phyloP scores from a whole-genome alignment of 2,113 vertebrate species.

The Phrynosoma platyrhinos region DNA sequence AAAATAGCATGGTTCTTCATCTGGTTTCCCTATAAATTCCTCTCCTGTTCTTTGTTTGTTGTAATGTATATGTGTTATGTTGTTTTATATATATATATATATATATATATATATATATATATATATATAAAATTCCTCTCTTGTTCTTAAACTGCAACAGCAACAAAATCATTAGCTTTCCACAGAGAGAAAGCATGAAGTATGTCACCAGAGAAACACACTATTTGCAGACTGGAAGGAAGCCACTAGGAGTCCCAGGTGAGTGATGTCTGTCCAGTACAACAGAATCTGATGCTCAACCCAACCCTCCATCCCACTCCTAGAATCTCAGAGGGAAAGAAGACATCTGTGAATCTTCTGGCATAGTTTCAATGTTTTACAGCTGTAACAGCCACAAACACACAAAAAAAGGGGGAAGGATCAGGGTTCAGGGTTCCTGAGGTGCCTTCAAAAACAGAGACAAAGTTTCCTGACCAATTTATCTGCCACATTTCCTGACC shows the following conservation, averaged over 20 bases:
- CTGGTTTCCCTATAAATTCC: constrained; percentile 56
- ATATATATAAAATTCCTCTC: too few species aligned
- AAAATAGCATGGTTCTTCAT: constrained; percentile 51
- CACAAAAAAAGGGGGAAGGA: constrained; percentile 64
- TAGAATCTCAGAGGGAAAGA: constrained; percentile 67
- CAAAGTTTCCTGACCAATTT: constrained; percentile 56
- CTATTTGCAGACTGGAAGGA: constrained; percentile 38
- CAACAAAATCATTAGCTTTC: constrained; percentile 51
- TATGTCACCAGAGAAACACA: constrained; percentile 41
- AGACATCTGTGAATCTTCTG: constrained; percentile 76
- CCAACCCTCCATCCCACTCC: constrained; percentile 37
- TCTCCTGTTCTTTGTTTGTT: not conserved
- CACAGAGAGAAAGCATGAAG: constrained; percentile 61
- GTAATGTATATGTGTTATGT: too few species aligned
- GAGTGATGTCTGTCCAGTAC: constrained; percentile 55
- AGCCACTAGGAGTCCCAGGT: constrained; percentile 56
- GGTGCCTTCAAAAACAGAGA: constrained; percentile 59
- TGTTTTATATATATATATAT: too few species aligned
- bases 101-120: too few species aligned
- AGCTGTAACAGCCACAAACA: constrained; percentile 77
- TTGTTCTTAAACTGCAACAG: constrained; percentile 2
- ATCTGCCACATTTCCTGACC: constrained; percentile 33
- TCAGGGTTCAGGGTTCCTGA: constrained; percentile 58
- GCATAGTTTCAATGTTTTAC: constrained; percentile 68
- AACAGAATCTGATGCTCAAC: constrained; percentile 35